Evolutionary conservation across 2,888 invertebrate genomes (phyloP).

Genomic region (Aporophyla nigra): DNA sequence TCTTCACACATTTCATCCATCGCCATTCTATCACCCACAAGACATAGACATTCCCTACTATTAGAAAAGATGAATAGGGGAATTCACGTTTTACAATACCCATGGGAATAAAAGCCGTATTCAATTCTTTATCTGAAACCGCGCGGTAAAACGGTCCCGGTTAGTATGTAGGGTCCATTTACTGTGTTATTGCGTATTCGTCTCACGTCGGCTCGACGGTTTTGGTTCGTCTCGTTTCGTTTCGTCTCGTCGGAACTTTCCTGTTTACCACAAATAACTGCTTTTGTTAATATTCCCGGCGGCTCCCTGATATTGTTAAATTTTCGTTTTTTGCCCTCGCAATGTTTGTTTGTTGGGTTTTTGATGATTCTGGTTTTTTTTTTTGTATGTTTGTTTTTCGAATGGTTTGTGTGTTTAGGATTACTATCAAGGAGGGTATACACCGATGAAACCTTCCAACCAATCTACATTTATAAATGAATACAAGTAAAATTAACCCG

Average conservation of each 20-base stretch:
- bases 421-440: not conserved
- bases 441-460: not conserved
- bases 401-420: not conserved
- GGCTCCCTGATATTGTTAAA: slow-evolving; percentile 39
- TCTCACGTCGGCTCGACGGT: slow-evolving; percentile 58
- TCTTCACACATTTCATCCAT: not conserved
- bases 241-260: slow-evolving; percentile 61
- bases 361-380: slow-evolving; percentile 21
- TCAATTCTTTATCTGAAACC: slow-evolving; percentile 21
- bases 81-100: slow-evolving; percentile 29
- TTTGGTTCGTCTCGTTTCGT: slow-evolving; percentile 47
- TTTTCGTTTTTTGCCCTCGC: slow-evolving; percentile 31
- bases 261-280: slow-evolving; percentile 71
- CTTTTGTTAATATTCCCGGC: slow-evolving; percentile 61
- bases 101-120: slow-evolving; percentile 17
- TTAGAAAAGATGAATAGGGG: slow-evolving; percentile 20
- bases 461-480: not conserved
- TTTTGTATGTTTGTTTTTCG: slow-evolving; percentile 15
- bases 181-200: slow-evolving; percentile 62
- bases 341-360: slow-evolving; percentile 26
- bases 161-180: slow-evolving; percentile 39
- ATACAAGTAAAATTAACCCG: not conserved
- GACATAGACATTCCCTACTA: slow-evolving; percentile 13
- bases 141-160: slow-evolving; percentile 19
- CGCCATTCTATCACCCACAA: not conserved